Conservation (phyloP, 2,113 vertebrate genomes). For the Anthoscopus minutus region DNA sequence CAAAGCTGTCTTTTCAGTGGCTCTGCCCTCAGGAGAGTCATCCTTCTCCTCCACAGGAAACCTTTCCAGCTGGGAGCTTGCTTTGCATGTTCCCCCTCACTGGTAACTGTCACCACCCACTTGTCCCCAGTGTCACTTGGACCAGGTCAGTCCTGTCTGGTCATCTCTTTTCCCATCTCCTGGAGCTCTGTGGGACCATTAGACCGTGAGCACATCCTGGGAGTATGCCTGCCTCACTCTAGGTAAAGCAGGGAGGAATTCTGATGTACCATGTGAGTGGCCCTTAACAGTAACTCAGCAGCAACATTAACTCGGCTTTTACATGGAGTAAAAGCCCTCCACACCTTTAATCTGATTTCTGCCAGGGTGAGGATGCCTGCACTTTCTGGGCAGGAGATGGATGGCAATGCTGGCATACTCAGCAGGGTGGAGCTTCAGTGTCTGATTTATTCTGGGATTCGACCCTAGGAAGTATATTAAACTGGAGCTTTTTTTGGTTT, state of each 20-base stretch:
- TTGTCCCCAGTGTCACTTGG: not conserved
- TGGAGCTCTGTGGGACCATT: not conserved
- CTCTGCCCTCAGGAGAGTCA: not conserved
- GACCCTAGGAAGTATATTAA: not conserved
- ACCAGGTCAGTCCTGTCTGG: not conserved
- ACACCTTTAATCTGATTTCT: not conserved
- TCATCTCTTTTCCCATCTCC: not conserved
- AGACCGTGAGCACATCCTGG: not conserved
- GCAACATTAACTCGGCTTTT: not conserved
- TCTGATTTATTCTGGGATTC: not conserved
- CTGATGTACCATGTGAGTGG: not conserved
- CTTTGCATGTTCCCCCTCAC: not conserved
- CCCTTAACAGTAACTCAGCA: not conserved
- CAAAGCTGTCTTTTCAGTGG: not conserved
- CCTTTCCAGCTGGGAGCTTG: not conserved
- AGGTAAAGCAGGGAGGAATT: not conserved
- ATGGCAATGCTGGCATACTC: rapidly evolving
- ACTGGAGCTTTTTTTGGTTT: not conserved
- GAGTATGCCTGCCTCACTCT: rapidly evolving
- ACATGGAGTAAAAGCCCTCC: not conserved
- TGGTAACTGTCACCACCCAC: not conserved
- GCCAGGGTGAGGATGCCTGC: not conserved
- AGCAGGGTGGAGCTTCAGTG: not conserved
- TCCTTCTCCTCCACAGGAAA: not conserved
- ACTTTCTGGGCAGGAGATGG: not conserved